phyloP scores from a whole-genome alignment of 1,140 invertebrate genomes.

The Theocolax elegans region DNA sequence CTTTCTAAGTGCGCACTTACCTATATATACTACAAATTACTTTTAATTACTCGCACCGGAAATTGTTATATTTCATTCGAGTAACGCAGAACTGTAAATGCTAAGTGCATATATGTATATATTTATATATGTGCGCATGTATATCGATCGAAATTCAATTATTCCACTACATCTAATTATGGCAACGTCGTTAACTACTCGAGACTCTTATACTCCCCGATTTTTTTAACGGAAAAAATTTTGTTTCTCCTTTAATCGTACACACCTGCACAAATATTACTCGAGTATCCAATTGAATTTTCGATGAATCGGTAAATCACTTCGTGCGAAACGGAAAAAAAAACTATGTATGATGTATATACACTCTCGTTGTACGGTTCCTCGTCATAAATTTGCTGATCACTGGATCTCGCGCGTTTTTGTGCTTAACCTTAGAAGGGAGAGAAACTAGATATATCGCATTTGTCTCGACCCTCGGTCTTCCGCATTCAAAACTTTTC shows the following conservation, averaged over 20 bases:
- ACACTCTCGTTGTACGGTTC: no score
- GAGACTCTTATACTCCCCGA: not conserved
- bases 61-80: constrained; percentile 2
- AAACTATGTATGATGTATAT: no score
- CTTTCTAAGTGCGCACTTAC: not conserved
- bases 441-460: not conserved
- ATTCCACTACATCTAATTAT: constrained; percentile 10
- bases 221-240: no score
- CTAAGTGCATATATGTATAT: no score
- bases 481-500: constrained; percentile 47
- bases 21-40: not conserved
- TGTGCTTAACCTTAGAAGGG: not conserved
- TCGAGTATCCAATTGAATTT: no score
- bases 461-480: constrained; percentile 1
- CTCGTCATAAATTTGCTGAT: no score
- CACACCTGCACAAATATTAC: not conserved
- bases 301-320: not conserved
- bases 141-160: constrained; percentile 24
- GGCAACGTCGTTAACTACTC: not conserved
- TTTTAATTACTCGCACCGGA: not conserved
- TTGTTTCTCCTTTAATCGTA: not conserved
- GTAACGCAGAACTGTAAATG: no score
- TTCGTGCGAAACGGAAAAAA: no score
- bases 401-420: not conserved
- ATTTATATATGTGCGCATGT: not conserved